Evolutionary conservation across 2,113 vertebrate genomes (phyloP), one percentile per base, ranked within the genome.

Genomic region (Datnioides undecimradiatus): DNA sequence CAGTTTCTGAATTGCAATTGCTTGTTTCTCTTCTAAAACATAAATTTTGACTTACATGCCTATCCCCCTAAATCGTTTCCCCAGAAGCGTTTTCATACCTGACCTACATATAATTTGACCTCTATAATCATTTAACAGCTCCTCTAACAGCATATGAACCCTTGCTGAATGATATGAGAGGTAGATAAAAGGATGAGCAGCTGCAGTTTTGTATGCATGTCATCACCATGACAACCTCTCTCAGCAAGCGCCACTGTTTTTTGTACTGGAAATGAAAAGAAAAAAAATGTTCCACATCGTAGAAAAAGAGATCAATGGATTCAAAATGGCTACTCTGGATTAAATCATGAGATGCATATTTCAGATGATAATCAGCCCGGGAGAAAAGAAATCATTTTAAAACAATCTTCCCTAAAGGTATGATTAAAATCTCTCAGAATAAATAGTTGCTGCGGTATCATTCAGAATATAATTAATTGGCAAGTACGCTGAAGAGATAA

Each of bases 211-310:
- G 80, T 85, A 89, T 87, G 86, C 90, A 89, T 46, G 74, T 87
- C 84, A 88, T 91, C 88, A 75, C 87, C 79, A 91, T 87, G 91
- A 88, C 90, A 91, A 92, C 92, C 90, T 89, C 88, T 89, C 83
- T 89, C 79, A 83, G 90, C 76, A 80, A 88, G 86, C 79, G 36
- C 76, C 60, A 62, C 77, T 57, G 46, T 70, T 83, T 78, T 78
- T 57, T 88, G 66, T 48, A 52, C 29, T 48, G 63, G 33, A 85
- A 85, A 79, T 45, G 12, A 41, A 75, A 81, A 49, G 43, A 45
- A 67, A 36, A 60, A 27, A 41, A 34, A 13, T 52, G 58, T 80
- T 83, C 58, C 65, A 55, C 60, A 73, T 58, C 66, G 40, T 34
- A 59, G 41, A 46, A 74, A 34, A 52, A 64, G 25, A 29, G 48